These are phyloP conservation scores for Piscicola geometra DNA, from an alignment of 2,888 invertebrate species.

Conservation along the genomic window DNA sequence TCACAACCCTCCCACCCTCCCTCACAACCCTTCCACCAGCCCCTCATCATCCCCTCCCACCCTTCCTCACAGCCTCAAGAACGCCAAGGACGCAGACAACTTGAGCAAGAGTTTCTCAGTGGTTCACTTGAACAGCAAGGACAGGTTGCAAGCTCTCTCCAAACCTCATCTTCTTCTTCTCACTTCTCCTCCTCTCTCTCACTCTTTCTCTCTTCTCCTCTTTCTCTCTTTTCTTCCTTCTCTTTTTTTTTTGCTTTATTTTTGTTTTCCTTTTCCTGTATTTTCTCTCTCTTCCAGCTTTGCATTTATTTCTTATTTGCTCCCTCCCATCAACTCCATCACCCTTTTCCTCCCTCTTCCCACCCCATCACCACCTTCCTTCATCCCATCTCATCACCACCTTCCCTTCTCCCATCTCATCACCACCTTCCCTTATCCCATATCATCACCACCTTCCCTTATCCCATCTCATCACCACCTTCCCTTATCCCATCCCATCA, in stretches of 20 bases:
- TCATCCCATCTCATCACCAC: too few species aligned
- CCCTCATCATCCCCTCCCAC: too few species aligned
- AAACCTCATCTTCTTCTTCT: too few species aligned
- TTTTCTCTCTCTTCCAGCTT: slow-evolving; percentile 15
- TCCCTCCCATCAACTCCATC: slow-evolving; percentile 30
- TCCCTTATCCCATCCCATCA: background rate
- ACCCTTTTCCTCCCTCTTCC: slow-evolving; percentile 39
- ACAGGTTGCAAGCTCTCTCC: too few species aligned
- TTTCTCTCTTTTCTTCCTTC: background rate
- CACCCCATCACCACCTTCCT: too few species aligned
- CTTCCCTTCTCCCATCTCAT: too few species aligned
- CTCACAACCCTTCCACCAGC: too few species aligned
- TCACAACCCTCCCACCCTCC: too few species aligned
- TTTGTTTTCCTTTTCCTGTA: background rate
- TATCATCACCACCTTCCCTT: background rate
- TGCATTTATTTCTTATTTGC: slow-evolving; percentile 36
- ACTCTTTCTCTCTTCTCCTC: slow-evolving; percentile 20
- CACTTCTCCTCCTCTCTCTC: slow-evolving; percentile 15
- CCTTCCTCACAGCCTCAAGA: background rate
- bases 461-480: background rate
- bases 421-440: background rate
- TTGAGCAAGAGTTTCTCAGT: slow-evolving; percentile 70
- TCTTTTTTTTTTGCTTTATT: background rate
- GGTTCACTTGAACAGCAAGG: background rate
- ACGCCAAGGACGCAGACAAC: slow-evolving; percentile 62